Conservation (phyloP, 2,797 vertebrate species). For the Schizopygopsis malacanthus region DNA sequence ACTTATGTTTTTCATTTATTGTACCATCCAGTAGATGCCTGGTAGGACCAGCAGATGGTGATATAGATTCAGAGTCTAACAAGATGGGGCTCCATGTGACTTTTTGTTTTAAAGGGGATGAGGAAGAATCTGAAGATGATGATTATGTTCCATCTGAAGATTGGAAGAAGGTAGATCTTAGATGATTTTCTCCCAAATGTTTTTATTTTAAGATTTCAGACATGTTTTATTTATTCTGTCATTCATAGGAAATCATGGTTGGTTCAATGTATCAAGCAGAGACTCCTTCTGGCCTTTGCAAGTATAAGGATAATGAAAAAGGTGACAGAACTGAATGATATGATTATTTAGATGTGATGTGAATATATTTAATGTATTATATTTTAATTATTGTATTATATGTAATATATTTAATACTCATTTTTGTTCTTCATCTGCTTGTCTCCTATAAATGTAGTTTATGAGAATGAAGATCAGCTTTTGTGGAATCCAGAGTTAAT, state of each 20-base stretch:
- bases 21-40: neutral
- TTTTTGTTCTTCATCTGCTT: constrained; percentile 4
- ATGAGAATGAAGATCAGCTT: constrained; percentile 98
- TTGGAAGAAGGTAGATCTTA: constrained; percentile 92
- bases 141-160: constrained; percentile 98
- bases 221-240: constrained; percentile 29
- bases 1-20: neutral
- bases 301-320: constrained; percentile 95
- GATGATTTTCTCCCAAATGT: neutral
- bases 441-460: constrained; percentile 77
- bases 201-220: neutral
- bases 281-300: constrained; percentile 89
- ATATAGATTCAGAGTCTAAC: constrained; percentile 3
- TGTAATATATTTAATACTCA: too few relatives aligned
- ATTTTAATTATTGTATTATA: too few relatives aligned
- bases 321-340: constrained; percentile 73
- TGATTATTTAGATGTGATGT: neutral
- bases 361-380: neutral
- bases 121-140: constrained; percentile 98
- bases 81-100: neutral
- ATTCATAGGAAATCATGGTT: constrained; percentile 95
- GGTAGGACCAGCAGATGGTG: constrained; percentile 6
- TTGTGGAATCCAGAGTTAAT: constrained; percentile 95
- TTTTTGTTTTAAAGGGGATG: constrained; percentile 81
- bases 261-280: constrained; percentile 99